Evolutionary conservation across 92 coral and sea anemone genomes (phyloP).

Genomic region (Zoanthus sansibaricus): DNA sequence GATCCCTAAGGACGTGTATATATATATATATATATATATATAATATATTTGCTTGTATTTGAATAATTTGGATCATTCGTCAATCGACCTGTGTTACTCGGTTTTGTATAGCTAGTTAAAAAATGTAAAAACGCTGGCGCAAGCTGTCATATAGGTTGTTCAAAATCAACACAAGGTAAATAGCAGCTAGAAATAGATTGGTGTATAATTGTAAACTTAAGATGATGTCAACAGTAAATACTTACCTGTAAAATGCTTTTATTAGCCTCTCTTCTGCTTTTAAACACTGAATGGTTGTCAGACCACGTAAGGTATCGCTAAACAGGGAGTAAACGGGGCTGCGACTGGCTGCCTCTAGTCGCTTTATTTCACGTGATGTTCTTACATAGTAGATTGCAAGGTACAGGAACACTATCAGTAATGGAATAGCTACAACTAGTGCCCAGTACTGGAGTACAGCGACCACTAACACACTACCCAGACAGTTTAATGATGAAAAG

Average conservation of each 20-base stretch:
- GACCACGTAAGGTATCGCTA: conserved; percentile 26
- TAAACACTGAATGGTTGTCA: conserved; percentile 46
- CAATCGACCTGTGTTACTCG: no score
- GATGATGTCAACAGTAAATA: not conserved
- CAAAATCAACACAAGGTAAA: no score
- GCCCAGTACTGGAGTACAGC: conserved; percentile 45
- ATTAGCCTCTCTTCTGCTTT: conserved; percentile 27
- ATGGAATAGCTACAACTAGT: conserved; percentile 28
- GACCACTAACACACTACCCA: conserved; percentile 40
- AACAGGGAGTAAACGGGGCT: conserved; percentile 37
- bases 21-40: no score
- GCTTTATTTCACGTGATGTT: conserved; percentile 38
- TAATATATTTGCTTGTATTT: no score
- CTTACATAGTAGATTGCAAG: conserved; percentile 35
- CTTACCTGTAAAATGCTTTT: conserved; percentile 26
- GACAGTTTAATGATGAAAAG: conserved; percentile 38
- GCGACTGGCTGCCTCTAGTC: conserved; percentile 47
- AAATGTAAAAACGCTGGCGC: no score
- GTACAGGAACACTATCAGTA: conserved; percentile 12
- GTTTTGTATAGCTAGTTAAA: no score
- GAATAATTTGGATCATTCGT: no score
- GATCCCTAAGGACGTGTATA: no score
- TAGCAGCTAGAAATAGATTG: no score
- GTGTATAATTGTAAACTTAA: no score
- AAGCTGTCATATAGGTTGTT: no score